Base-by-base conservation (phyloP, 2,113 vertebrate genomes). In the Maccullochella peelii region DNA sequence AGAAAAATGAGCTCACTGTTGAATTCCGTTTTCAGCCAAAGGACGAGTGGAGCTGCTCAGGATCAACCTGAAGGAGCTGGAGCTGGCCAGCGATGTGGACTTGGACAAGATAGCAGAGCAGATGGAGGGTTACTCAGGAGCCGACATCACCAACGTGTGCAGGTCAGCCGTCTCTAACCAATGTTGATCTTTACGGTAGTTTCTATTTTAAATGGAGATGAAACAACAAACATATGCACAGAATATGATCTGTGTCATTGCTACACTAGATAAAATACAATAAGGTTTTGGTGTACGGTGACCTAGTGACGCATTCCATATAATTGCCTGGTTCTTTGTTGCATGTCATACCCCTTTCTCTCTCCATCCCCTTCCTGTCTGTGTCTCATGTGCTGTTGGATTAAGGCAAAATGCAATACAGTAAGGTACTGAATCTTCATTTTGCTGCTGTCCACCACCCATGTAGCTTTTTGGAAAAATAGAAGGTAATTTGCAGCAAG, bases 101-200 rank as follows among this genome's bases (percentile, higher is more conserved):
- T 91, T 99, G 94, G 94, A 95, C 59, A 97, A 94, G 89, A 99
- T 99, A 67, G 97, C 98, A 15, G 96, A 98, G 91, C 97, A 99
- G 80, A 96, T 98, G 97, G 97, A 99, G 84, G 98, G 98, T 14
- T 99, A 99, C 86, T 99, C 98, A 5, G 98, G 98, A 87, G 98
- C 98, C 0, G 98, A 99, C 93, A 99, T 99, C 79, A 99, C 98
- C 79, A 99, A 98, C 0, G 98, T 99, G 16, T 99, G 98, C 98
- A 98, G 98, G 98, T 99, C 33, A 59, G 92, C 42, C 90, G 36
- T 33, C 78, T 18, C 16, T 20, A 21, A 72, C 63, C 36, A 55
- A 14, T n/a, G 20, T 47, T 20, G 10, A 16, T 58, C 16, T 69
- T 33, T 8, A 21, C n/a, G 7, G 2, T 25, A 40, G 49, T 42